A percentile compares a stretch with the other conserved stretches of the same genome.
Conservation (phyloP, 2,888 invertebrate genomes). For the Alentia gelatinosa region DNA sequence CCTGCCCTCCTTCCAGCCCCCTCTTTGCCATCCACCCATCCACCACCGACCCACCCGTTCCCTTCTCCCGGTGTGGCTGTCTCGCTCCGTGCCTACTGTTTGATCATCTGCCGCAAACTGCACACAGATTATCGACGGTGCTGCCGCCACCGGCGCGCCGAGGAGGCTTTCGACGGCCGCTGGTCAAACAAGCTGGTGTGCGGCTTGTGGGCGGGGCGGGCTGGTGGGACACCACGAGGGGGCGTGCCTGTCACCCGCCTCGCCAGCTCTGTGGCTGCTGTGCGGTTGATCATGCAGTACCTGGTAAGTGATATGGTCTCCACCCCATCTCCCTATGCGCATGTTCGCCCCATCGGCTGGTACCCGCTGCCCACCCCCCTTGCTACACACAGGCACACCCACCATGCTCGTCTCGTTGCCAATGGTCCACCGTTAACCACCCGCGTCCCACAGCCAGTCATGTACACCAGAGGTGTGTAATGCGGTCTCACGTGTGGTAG, state of each 20-base stretch:
- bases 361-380: neutral
- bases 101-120: neutral
- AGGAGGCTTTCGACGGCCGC: neutral
- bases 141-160: neutral
- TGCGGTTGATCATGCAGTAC: neutral
- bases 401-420: neutral
- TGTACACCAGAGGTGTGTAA: no score
- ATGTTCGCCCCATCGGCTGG: no score
- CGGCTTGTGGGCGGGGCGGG: neutral
- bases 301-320: neutral
- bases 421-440: no score
- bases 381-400: neutral
- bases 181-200: slow-evolving; percentile 2
- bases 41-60: neutral
- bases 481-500: no score
- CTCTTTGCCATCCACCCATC: neutral
- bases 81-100: neutral
- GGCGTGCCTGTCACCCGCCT: neutral
- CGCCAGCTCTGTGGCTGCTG: neutral
- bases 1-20: neutral
- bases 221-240: neutral
- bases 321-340: no score
- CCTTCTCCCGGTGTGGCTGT: neutral
- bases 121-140: slow-evolving; percentile 21
- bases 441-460: no score